Conservation (phyloP, 2,113 vertebrate species). For the Engraulis encrasicolus region DNA sequence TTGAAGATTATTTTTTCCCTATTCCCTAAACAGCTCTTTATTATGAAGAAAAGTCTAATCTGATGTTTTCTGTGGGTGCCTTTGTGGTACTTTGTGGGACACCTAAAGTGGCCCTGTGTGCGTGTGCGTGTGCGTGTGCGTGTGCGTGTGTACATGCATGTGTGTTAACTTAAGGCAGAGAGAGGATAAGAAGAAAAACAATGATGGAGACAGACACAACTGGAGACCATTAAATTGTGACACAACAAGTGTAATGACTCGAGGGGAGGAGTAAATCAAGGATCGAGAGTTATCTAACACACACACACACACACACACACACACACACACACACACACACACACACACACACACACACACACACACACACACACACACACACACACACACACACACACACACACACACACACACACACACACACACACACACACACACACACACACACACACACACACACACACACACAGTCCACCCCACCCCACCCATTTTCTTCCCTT, state of each 20-base stretch:
- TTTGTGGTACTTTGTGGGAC: too few species aligned
- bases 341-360: slow-evolving; percentile 1
- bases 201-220: slow-evolving; percentile 13
- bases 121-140: background rate
- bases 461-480: too few species aligned
- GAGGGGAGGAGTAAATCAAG: slow-evolving; percentile 30
- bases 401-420: background rate
- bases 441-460: background rate
- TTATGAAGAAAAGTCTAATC: slow-evolving; percentile 45
- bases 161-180: background rate
- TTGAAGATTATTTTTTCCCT: slow-evolving; percentile 60
- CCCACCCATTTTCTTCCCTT: too few species aligned
- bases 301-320: background rate
- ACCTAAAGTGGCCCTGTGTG: background rate
- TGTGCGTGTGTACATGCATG: background rate
- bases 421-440: background rate
- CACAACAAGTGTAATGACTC: slow-evolving; percentile 50
- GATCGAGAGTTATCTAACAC: slow-evolving; percentile 32
- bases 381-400: background rate
- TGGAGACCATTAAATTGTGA: slow-evolving; percentile 42
- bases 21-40: slow-evolving; percentile 53
- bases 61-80: background rate
- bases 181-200: background rate
- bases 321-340: background rate
- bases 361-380: background rate